Percentiles rank a stretch among this genome's conserved stretches.
Evolutionary conservation across 2,797 vertebrate genomes (phyloP).

Genomic region (Gymnodraco acuticeps): DNA sequence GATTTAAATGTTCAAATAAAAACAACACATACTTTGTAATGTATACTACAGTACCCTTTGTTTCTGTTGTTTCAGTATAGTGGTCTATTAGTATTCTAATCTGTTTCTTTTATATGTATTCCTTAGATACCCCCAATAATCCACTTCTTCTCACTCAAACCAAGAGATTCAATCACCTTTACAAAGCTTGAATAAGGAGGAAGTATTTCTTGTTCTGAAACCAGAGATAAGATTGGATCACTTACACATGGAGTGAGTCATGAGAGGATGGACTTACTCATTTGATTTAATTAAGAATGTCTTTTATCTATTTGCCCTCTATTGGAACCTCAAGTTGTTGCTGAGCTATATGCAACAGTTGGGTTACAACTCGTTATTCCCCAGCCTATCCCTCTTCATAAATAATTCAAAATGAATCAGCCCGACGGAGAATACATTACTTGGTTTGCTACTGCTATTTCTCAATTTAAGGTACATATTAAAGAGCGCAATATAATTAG

Average conservation of each 20-base stretch:
- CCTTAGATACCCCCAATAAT: too few relatives aligned
- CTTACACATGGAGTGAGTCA: background rate
- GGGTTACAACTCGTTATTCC: background rate
- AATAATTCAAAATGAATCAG: slow-evolving; percentile 9
- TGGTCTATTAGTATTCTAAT: too few relatives aligned
- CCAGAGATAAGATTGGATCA: background rate
- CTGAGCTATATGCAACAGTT: background rate
- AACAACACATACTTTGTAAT: too few relatives aligned
- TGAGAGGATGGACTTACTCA: background rate
- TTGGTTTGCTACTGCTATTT: slow-evolving; percentile 5
- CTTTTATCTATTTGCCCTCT: background rate
- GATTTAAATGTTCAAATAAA: too few relatives aligned
- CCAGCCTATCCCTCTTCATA: background rate
- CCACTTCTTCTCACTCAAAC: slow-evolving; percentile 9
- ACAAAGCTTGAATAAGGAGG: background rate
- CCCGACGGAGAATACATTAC: background rate
- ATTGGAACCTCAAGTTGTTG: background rate
- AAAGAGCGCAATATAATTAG: slow-evolving; percentile 26
- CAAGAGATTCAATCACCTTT: slow-evolving; percentile 4
- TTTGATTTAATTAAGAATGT: background rate
- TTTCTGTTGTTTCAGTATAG: too few relatives aligned
- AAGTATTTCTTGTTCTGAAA: background rate
- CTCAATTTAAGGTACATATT: background rate
- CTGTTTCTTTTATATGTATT: too few relatives aligned
- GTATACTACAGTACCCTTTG: too few relatives aligned